phyloP scores from a whole-genome alignment of 2,113 vertebrate genomes.

The Bostrychus sinensis region DNA sequence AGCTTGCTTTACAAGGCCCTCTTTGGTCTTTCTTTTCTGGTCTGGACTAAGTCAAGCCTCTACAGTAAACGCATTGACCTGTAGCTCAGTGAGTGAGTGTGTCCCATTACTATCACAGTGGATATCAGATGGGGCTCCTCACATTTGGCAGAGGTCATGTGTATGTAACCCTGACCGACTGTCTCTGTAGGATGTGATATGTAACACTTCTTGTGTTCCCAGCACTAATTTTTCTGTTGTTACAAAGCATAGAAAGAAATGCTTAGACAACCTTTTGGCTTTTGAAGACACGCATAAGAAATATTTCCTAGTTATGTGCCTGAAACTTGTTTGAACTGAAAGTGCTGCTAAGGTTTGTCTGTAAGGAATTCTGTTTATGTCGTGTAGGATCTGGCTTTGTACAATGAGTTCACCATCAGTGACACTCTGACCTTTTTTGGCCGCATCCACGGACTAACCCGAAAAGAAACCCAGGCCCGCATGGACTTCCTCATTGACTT shows the following conservation, averaged over 20 bases:
- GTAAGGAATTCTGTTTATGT: neutral
- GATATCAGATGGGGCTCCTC: conserved; percentile 32
- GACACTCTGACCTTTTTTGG: conserved; percentile 80
- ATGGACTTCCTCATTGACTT: conserved; percentile 81
- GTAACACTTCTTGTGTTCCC: conserved; percentile 26
- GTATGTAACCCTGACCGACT: conserved; percentile 15
- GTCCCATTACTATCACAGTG: conserved; percentile 36
- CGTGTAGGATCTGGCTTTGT: conserved; percentile 78
- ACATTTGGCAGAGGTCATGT: neutral
- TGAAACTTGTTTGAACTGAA: conserved; percentile 1
- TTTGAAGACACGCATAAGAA: neutral
- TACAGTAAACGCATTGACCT: conserved; percentile 5
- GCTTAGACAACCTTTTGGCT: neutral
- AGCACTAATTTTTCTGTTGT: neutral
- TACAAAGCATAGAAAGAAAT: neutral
- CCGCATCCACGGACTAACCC: conserved; percentile 77
- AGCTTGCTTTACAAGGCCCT: neutral
- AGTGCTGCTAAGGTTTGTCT: too few relatives aligned
- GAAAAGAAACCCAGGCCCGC: conserved; percentile 74
- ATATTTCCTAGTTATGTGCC: neutral
- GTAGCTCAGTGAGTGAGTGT: conserved; percentile 11
- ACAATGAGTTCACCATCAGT: conserved; percentile 82
- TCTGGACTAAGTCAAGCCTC: conserved; percentile 10
- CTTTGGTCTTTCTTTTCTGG: neutral
- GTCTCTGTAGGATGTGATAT: conserved; percentile 14